Evolutionary conservation across 2,113 vertebrate species (phyloP), one percentile per base, ranked within the genome.

Genomic region (Burhinus bistriatus): DNA sequence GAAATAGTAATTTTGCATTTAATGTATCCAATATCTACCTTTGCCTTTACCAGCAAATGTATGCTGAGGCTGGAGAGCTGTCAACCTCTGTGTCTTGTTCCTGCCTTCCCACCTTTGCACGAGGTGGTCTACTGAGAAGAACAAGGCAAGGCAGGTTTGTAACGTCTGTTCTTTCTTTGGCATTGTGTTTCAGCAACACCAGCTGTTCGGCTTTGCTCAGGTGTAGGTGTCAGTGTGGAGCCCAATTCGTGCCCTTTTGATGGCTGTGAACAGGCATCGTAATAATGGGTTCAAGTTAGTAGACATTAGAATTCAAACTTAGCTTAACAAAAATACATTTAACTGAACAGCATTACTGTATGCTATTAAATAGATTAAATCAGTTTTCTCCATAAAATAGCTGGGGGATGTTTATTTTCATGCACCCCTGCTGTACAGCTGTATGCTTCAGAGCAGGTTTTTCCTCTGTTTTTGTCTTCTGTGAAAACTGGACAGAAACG

Each of bases 341-440:
- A 64, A 64, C 30, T 79, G 52, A 85, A 66, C 40, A 71, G 61
- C 20, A 19, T 84, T 89, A n/a, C 59, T 76, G 73, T 22, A 5
- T 79, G 42, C 73, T 52, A 76, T 95, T 84, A 79, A 71, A 76
- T 20, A 80, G 59, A 93, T 72, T 72, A 95, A 83, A 94, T 87
- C 36, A 0, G 8, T 79, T 94, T 95, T 96, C 30, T 84, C 57
- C 1, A 0, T 91, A 66, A 91, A 87, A 95, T 45, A 69, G 57
- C 54, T 66, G 59, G 84, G 62, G 42, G 44, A 38, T 44, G 23
- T 59, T 96, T 82, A 30, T 70, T 94, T 97, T 93, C 83, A 20
- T 29, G 64, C 49, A 81, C 57, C 57, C 18, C 58, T 73, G 58
- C 57, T 70, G 73, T 75, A 80, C 75, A 73, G 83, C 77, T 80